Evolutionary conservation across 2,888 invertebrate genomes (phyloP), one percentile per base, ranked within the genome.

Genomic region (Mesochorus sp.): DNA sequence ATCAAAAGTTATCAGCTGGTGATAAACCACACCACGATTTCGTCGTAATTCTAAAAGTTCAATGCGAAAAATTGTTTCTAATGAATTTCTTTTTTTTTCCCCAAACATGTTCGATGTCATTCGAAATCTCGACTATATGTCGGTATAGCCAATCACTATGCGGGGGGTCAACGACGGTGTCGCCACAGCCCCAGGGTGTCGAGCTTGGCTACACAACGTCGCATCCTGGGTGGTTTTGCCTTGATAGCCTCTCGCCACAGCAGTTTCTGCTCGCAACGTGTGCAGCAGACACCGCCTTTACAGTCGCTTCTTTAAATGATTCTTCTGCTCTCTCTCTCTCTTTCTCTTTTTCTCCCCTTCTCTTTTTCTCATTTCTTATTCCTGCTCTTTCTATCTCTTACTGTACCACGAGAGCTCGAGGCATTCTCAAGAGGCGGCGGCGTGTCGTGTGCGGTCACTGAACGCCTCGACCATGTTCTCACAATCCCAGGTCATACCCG

Each of bases 151-250:
- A 66, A 67, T 57, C 26, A 28, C 39, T 57, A 57, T 55, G 12
- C 55, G 57, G 76, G 64, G 53, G 70, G 76, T 70, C 76, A 70
- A 64, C 14, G 61, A 42, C 47, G 55, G 39, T 37, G 47, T 47
- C 62, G 57, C 10, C 39, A 19, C 37, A 70, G 57, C 44, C 62
- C 28, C 70, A 53, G 74, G 73, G 70, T 66, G 64, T 70, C 74
- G 73, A 34, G 59, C 67, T 39, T 17, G 62, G 64, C 62, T 68
- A 31, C 21, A 39, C 68, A 47, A 28, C 51, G 49, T 57, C 70
- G 59, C 74, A 64, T 70, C 71, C 78, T 78, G 78, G 78, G 78
- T 78, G 78, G 78, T 71, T 78, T 68, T 70, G 53, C 49, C 75
- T 68, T 61, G 68, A 59, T 74, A 59, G 31, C 17, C 59, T 57